A percentile compares a stretch with the other conserved stretches of the same genome.
Evolutionary conservation across 23 tunicate genomes (phyloP).

Genomic region (Oikopleura vanhoeffeni): DNA sequence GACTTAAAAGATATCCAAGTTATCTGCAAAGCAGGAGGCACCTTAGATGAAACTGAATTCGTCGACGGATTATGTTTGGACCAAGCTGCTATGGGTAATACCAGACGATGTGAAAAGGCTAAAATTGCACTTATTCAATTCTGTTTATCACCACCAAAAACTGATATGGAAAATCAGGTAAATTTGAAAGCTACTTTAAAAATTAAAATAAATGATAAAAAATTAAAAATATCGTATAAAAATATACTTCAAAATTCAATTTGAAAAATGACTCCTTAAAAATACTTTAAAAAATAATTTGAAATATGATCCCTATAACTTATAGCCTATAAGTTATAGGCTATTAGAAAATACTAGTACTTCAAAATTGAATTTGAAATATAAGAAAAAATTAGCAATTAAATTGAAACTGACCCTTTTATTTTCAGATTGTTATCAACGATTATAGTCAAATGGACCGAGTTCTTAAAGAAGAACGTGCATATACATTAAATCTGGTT

Average conservation of each 20-base stretch:
- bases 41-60: constrained; percentile 76
- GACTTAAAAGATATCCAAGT: constrained; percentile 64
- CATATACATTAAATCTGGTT: constrained; percentile 77
- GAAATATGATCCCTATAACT: too few species aligned
- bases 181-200: too few species aligned
- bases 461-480: constrained; percentile 74
- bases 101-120: constrained; percentile 69
- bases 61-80: constrained; percentile 35
- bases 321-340: too few species aligned
- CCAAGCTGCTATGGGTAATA: constrained; percentile 28
- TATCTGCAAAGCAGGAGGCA: constrained; percentile 83
- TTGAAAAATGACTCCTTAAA: too few species aligned
- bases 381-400: not conserved
- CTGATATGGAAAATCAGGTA: constrained; percentile 84
- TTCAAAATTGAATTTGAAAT: too few species aligned
- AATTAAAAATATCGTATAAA: too few species aligned
- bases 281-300: too few species aligned
- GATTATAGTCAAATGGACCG: constrained; percentile 99
- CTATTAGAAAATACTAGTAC: too few species aligned
- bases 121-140: constrained; percentile 78
- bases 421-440: constrained; percentile 28
- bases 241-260: too few species aligned
- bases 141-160: constrained; percentile 81
- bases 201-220: too few species aligned
- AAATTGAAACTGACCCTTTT: not conserved